Percentiles rank a stretch among this genome's conserved stretches.
phyloP scores from a whole-genome alignment of 2,888 invertebrate genomes.

The Clistopyga incitator region DNA sequence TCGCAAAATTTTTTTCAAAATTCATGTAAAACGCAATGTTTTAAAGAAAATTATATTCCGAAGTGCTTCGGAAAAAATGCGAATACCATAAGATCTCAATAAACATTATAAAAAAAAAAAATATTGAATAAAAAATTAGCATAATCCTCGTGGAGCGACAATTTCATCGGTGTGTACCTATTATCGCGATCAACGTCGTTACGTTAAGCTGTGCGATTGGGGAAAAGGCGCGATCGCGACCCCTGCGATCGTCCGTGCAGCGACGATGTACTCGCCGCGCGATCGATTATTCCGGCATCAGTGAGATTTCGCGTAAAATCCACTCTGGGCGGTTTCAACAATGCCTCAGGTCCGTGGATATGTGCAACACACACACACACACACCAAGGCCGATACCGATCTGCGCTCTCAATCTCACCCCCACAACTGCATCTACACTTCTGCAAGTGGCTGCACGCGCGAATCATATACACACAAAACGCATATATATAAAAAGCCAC shows the following conservation, averaged over 20 bases:
- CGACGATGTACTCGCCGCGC: conserved; percentile 4
- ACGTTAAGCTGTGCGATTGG: not conserved
- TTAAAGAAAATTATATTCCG: no score
- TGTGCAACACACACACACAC: conserved; percentile 4
- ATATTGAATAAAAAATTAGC: not conserved
- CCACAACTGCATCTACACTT: conserved; percentile 34
- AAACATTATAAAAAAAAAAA: not conserved
- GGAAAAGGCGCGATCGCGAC: not conserved
- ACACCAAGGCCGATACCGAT: conserved; percentile 26
- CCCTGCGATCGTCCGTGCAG: conserved; percentile 2
- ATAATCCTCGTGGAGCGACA: not conserved
- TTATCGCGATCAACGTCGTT: not conserved
- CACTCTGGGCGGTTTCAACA: conserved; percentile 27
- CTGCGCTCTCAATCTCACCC: conserved; percentile 33
- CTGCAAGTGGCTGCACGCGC: conserved; percentile 7
- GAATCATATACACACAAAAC: not conserved
- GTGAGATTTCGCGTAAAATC: conserved; percentile 18
- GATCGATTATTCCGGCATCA: conserved; percentile 24
- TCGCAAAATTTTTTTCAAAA: no score
- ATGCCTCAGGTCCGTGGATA: not conserved
- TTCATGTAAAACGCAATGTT: no score
- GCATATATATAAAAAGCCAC: not conserved
- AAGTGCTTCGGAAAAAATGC: not conserved
- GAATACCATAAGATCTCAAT: not conserved
- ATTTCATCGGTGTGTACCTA: not conserved